phyloP scores from a whole-genome alignment of 2,888 invertebrate species.

The Ecdyonurus torrentis region DNA sequence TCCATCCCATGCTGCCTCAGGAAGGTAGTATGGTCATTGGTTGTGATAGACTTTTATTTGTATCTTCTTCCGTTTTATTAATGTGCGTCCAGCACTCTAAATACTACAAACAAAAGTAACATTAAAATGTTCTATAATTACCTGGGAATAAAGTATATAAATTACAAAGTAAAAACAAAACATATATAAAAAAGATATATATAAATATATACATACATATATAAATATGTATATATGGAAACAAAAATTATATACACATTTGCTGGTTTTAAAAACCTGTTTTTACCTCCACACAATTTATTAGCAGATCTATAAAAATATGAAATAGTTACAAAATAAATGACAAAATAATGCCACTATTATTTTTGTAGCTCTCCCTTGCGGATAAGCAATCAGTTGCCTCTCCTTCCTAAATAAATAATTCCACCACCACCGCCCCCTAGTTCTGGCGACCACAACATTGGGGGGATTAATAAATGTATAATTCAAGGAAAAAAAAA shows the following conservation, averaged over 20 bases:
- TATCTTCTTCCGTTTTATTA: background rate
- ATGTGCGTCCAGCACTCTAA: background rate
- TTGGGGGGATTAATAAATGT: background rate
- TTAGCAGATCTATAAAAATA: background rate
- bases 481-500: background rate
- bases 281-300: background rate
- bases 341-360: background rate
- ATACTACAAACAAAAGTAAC: background rate
- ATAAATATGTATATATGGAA: too few species aligned
- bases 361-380: constrained; percentile 3
- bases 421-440: background rate
- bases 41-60: background rate
- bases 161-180: too few species aligned
- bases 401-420: too few species aligned
- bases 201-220: too few species aligned
- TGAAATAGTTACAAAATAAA: background rate
- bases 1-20: background rate
- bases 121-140: background rate
- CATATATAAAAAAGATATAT: too few species aligned
- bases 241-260: background rate
- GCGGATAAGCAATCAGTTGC: constrained; percentile 2
- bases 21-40: background rate
- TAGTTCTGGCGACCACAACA: constrained; percentile 7
- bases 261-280: constrained; percentile 1
- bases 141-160: background rate